Evolutionary conservation across 2,888 invertebrate species (phyloP), one percentile per base, ranked within the genome.

Genomic region (Lithosia quadra): DNA sequence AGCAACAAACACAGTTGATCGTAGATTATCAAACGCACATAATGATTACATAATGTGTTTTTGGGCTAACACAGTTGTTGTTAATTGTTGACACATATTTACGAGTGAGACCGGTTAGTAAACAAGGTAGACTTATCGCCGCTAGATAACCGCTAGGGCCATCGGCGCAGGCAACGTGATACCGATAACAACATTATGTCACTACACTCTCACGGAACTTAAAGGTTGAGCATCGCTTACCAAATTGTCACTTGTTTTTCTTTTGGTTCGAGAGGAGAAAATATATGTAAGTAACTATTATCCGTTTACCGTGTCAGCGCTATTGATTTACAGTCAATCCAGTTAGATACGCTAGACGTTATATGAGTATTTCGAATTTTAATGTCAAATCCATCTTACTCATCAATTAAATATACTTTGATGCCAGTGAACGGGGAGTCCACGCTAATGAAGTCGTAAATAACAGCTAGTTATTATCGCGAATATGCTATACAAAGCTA

Each of bases 121-220:
- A 69, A 76, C 72, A 72, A 71, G 36, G 10, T 68, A 58, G 36
- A 65, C 63, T 67, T 65, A 61, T 69, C 39, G 67, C 21, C n/a
- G n/a, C 15, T 34, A 36, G 63, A 39, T 56, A 64, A 34, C 55
- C 34, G 33, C 21, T 39, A 55, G 28, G 28, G 21, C 15, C 13
- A 72, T 61, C 58, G 24, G 65, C 59, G 57, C 43, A 62, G 61
- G 69, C 68, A 49, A 49, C 53, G 66, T 59, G 60, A 43, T 13
- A 53, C 58, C 65, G 74, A 72, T 71, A 60, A 69, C 65, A 21
- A 63, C 57, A 65, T 77, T 76, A 74, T 58, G 74, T 22, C 53
- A 63, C 21, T n/a, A 55, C 18, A 34, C 15, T 34, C 34, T 53
- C 60, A 15, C 22, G 4, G 24, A 24, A n/a, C n/a, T n/a, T n/a